Base-by-base conservation (phyloP, 2,888 invertebrate genomes). In the Spilarctia lutea region DNA sequence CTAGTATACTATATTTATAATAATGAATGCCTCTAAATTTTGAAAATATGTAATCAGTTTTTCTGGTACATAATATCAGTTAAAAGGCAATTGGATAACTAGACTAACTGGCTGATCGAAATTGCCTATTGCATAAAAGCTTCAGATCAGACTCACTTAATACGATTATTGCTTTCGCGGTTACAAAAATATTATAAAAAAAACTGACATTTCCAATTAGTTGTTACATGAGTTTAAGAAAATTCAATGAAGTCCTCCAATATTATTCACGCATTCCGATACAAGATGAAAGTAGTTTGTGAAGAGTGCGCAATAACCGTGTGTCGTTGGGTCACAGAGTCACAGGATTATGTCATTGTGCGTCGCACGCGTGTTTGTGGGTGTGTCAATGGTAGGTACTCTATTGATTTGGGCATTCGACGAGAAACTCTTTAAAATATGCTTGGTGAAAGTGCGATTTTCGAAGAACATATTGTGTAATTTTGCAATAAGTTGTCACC, bases 381-480 rank as follows among this genome's bases (percentile, higher is more conserved):
- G 87, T 80, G 87, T 86, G 85, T 85, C 80, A 76, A 80, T 84
- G 83, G 77, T 78, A 84, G 83, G 78, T 79, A 84, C 79, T 75
- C 79, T 91, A 90, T 91, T 91, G 90, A 91, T 91, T 91, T 88
- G 89, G 88, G 86, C 87, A 89, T 90, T 89, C 87, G 82, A 78
- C 79, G 79, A 86, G 84, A 87, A 79, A 72, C 75, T 86, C 84
- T 85, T 90, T 91, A 90, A 90, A 87, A 89, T 88, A 86, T 86
- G 85, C 75, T 83, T 80, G 86, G 92, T 89, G 92, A 93, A 93
- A 92, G 93, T 85, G 87, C 79, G 81, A 42, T 71, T 79, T 84
- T 82, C 81, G 79, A 77, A 83, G 82, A 80, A 75, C 84, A 79
- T 74, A 83, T 76, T 73, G 71, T 63, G 71, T 81, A 78, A 80